These are phyloP conservation scores for Sebastes kiyomatsui DNA, from an alignment of 2,797 vertebrate species.

Conservation along the genomic window DNA sequence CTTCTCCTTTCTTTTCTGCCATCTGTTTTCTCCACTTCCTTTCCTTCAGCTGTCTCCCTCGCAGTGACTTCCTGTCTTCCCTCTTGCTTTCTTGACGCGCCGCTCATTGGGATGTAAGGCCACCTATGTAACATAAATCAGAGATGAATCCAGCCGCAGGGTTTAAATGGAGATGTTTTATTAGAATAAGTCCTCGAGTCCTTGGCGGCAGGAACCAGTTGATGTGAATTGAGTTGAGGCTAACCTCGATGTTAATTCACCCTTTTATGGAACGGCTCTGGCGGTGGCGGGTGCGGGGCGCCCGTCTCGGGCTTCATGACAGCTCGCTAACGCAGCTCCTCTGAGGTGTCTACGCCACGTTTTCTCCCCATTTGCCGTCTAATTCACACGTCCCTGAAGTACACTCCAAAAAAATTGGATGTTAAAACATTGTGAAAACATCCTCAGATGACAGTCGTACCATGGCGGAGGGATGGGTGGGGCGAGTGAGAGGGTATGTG, in stretches of 20 bases:
- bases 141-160: slow-evolving; percentile 52
- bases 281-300: slow-evolving; percentile 14
- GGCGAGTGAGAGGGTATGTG: slow-evolving; percentile 46
- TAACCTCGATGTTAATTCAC: slow-evolving; percentile 79
- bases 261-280: slow-evolving; percentile 64
- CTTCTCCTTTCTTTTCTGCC: neutral
- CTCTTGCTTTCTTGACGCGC: neutral
- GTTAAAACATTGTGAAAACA: slow-evolving; percentile 84
- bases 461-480: slow-evolving; percentile 31
- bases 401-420: slow-evolving; percentile 69
- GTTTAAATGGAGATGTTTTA: slow-evolving; percentile 69
- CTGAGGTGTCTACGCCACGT: slow-evolving; percentile 78
- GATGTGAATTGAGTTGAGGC: slow-evolving; percentile 68
- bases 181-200: slow-evolving; percentile 39
- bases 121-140: slow-evolving; percentile 53
- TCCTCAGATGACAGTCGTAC: slow-evolving; percentile 66
- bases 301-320: slow-evolving; percentile 72
- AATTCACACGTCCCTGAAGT: slow-evolving; percentile 84
- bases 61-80: neutral
- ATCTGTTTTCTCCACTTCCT: neutral
- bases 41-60: neutral
- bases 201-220: slow-evolving; percentile 31
- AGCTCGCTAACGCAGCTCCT: slow-evolving; percentile 79
- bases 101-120: slow-evolving; percentile 34
- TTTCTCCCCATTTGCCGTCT: slow-evolving; percentile 78